Evolutionary conservation across 2,888 invertebrate species (phyloP).

Genomic region (Drosophila fungiperda): DNA sequence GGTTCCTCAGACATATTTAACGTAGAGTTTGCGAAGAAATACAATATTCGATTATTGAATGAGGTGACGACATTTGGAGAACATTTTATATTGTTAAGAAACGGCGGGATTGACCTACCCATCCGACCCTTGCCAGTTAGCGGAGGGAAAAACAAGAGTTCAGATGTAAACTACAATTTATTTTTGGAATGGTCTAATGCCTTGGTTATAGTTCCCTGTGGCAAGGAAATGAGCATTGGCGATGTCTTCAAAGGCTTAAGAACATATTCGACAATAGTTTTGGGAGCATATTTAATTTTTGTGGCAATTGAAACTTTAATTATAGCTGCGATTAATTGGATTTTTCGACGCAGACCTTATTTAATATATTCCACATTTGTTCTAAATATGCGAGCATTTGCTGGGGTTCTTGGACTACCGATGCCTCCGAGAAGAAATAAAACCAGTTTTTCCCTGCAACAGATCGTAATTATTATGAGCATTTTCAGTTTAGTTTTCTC

Average conservation of each 20-base stretch:
- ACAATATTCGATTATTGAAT: conserved; percentile 17
- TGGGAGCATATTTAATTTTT: conserved; percentile 38
- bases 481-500: conserved; percentile 42
- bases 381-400: conserved; percentile 31
- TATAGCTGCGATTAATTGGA: background rate
- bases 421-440: conserved; percentile 11
- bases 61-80: background rate
- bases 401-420: conserved; percentile 42
- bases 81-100: background rate
- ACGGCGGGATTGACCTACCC: conserved; percentile 19
- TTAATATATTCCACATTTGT: conserved; percentile 8
- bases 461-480: conserved; percentile 40
- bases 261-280: conserved; percentile 12
- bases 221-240: conserved; percentile 11
- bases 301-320: conserved; percentile 29
- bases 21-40: conserved; percentile 22
- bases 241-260: conserved; percentile 27
- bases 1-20: conserved; percentile 17
- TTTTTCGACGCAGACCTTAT: background rate
- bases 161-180: background rate
- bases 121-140: background rate
- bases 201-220: conserved; percentile 42
- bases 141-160: background rate
- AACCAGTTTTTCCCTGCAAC: conserved; percentile 28
- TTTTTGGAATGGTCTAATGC: background rate